Evolutionary conservation across 1,140 invertebrate species (phyloP).

Genomic region (Pogonomyrmex barbatus): DNA sequence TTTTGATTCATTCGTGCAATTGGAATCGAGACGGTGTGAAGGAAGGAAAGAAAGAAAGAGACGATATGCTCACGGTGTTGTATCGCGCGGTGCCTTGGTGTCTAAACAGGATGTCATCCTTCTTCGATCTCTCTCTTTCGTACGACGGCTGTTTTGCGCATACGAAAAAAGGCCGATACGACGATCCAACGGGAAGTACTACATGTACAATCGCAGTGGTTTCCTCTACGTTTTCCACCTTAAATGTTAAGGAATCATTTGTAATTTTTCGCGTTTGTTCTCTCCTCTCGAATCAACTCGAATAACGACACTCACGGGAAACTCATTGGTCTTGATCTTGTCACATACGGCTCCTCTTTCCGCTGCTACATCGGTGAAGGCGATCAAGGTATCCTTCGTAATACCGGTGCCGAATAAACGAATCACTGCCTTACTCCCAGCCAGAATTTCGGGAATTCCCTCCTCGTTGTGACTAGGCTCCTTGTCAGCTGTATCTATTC

Average conservation of each 20-base stretch:
- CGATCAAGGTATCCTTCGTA: slow-evolving; percentile 89
- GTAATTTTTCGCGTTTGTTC: background rate
- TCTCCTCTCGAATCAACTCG: background rate
- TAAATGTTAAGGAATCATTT: slow-evolving; percentile 39
- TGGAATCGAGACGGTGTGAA: background rate
- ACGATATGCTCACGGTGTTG: slow-evolving; percentile 78
- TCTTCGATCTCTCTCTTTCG: slow-evolving; percentile 74
- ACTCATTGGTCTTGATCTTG: slow-evolving; percentile 80
- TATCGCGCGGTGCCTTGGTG: slow-evolving; percentile 91
- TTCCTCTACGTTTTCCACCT: slow-evolving; percentile 85
- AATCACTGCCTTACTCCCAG: slow-evolving; percentile 87
- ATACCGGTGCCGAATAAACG: slow-evolving; percentile 92
- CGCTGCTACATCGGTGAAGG: slow-evolving; percentile 89
- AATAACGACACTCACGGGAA: slow-evolving; percentile 79
- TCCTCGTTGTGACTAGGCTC: slow-evolving; percentile 87
- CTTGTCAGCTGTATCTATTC: slow-evolving; percentile 88
- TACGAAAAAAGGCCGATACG: slow-evolving; percentile 86
- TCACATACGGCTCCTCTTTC: slow-evolving; percentile 86
- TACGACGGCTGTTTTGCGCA: slow-evolving; percentile 88
- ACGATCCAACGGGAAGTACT: slow-evolving; percentile 87
- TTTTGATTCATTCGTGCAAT: background rate
- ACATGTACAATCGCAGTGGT: slow-evolving; percentile 88
- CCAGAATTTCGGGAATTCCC: slow-evolving; percentile 90
- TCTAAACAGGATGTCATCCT: slow-evolving; percentile 85
- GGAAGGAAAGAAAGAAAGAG: slow-evolving; percentile 4